Conservation (phyloP, 1,140 invertebrate species). For the Wasmannia auropunctata region DNA sequence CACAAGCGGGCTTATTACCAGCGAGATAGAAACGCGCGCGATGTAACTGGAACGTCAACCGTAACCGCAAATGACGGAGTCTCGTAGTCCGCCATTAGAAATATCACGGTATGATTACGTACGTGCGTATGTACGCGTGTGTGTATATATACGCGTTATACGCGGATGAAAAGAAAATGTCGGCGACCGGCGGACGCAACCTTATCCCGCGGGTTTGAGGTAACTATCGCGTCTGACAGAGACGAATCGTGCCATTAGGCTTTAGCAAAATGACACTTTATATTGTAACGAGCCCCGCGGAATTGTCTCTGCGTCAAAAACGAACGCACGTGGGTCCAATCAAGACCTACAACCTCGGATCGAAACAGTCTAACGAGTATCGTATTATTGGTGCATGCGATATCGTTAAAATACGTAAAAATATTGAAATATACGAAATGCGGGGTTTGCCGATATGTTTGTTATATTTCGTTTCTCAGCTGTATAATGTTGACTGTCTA, state of each 20-base stretch:
- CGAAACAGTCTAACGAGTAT: not conserved
- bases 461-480: no score
- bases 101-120: slow-evolving; percentile 39
- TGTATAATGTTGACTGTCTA: not conserved
- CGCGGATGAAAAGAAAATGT: slow-evolving; percentile 37
- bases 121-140: not conserved
- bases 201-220: slow-evolving; percentile 31
- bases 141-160: not conserved
- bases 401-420: not conserved
- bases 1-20: slow-evolving; percentile 37
- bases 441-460: not conserved
- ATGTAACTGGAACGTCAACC: slow-evolving; percentile 54
- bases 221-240: slow-evolving; percentile 27
- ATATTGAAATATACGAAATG: not conserved
- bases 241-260: slow-evolving; percentile 37
- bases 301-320: slow-evolving; percentile 13
- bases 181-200: slow-evolving; percentile 22
- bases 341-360: not conserved
- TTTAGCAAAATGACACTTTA: slow-evolving; percentile 52
- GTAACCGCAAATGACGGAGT: slow-evolving; percentile 53
- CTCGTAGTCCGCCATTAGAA: slow-evolving; percentile 45
- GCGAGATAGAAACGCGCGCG: slow-evolving; percentile 38
- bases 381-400: not conserved
- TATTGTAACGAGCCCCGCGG: not conserved
- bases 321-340: not conserved